Conservation (phyloP, 2,888 invertebrate species). For the Brachyopa scutellaris region DNA sequence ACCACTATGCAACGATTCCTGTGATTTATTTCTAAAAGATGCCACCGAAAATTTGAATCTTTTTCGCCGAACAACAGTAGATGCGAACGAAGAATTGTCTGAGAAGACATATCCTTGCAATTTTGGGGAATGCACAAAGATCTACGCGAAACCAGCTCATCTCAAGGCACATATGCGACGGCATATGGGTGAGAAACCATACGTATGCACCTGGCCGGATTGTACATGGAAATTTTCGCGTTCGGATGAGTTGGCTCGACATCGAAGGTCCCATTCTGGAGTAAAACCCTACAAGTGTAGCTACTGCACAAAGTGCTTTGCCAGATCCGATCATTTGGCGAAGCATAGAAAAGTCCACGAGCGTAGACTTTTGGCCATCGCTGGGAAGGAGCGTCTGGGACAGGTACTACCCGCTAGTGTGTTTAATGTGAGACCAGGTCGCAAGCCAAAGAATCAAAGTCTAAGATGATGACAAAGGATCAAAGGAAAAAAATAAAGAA, state of each 20-base stretch:
- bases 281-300: constrained; percentile 95
- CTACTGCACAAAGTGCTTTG: constrained; percentile 93
- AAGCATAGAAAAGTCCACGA: constrained; percentile 95
- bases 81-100: constrained; percentile 76
- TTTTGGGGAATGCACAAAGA: constrained; percentile 88
- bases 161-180: constrained; percentile 93
- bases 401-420: constrained; percentile 76
- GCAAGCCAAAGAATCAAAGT: constrained; percentile 79
- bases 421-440: constrained; percentile 79
- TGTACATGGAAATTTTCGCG: constrained; percentile 97
- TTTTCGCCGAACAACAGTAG: constrained; percentile 45
- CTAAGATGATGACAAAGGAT: constrained; percentile 31
- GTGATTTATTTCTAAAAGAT: constrained; percentile 83
- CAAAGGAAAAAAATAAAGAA: background rate
- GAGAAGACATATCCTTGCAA: constrained; percentile 87
- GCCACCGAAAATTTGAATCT: constrained; percentile 80
- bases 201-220: constrained; percentile 88
- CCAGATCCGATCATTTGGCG: constrained; percentile 95
- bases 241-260: constrained; percentile 96
- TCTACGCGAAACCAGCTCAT: constrained; percentile 95
- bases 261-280: constrained; percentile 96
- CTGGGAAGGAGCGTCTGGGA: constrained; percentile 76
- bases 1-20: constrained; percentile 83
- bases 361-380: constrained; percentile 83
- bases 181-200: constrained; percentile 91